phyloP scores from a whole-genome alignment of 1,140 invertebrate genomes.

The Protaetia brevitarsis region DNA sequence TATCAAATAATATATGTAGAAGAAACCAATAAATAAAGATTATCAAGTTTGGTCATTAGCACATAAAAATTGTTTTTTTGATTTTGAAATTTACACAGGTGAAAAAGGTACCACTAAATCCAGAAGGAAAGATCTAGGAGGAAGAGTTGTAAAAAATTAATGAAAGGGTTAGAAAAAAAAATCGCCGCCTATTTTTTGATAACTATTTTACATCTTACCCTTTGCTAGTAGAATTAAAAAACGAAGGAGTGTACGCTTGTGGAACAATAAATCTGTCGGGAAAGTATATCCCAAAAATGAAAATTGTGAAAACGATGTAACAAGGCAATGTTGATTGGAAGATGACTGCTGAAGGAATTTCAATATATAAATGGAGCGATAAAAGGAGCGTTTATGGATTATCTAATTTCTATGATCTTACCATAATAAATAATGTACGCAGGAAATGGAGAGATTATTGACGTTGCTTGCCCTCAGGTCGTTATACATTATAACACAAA shows the following conservation, averaged over 20 bases:
- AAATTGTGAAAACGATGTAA: conserved; percentile 41
- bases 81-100: conserved; percentile 15
- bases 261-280: background rate
- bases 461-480: background rate
- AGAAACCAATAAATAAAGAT: conserved; percentile 50
- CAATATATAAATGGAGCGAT: conserved; percentile 45
- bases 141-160: background rate
- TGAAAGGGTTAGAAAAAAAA: background rate
- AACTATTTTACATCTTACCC: conserved; percentile 44
- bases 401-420: conserved; percentile 43
- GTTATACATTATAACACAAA: background rate
- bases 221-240: conserved; percentile 35
- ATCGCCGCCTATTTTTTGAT: conserved; percentile 37
- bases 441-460: conserved; percentile 2
- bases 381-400: conserved; percentile 44
- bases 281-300: conserved; percentile 42
- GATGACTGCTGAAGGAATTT: conserved; percentile 39
- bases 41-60: conserved; percentile 43
- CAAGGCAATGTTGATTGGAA: conserved; percentile 40
- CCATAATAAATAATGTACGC: conserved; percentile 1
- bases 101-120: background rate
- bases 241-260: conserved; percentile 39
- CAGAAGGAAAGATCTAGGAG: background rate
- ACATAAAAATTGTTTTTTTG: conserved; percentile 10
- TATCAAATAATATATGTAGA: conserved; percentile 49